These are phyloP conservation scores for Psittacara wagleri DNA, from an alignment of 2,113 vertebrate genomes.

Conservation along the genomic window DNA sequence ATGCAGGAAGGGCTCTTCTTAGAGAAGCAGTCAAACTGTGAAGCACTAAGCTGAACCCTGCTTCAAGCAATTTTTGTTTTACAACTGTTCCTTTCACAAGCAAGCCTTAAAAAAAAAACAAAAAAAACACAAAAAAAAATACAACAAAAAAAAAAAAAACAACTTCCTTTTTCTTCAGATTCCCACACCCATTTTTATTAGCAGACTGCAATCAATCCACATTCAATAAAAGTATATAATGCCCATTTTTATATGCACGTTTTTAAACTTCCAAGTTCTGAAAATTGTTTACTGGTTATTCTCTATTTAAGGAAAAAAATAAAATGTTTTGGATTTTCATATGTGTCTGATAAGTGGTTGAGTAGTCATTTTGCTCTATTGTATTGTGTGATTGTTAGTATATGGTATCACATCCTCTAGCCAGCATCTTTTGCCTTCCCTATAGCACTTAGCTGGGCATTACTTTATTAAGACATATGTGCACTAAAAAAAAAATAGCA, in stretches of 20 bases:
- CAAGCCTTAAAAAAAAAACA: constrained; percentile 86
- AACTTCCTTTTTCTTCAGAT: constrained; percentile 84
- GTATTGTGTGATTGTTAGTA: constrained; percentile 86
- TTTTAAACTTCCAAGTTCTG: constrained; percentile 90
- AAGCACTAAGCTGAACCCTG: constrained; percentile 88
- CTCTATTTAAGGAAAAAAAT: constrained; percentile 88
- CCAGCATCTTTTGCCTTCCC: constrained; percentile 86
- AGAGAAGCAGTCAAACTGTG: constrained; percentile 88
- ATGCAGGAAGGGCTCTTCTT: constrained; percentile 86
- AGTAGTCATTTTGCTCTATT: constrained; percentile 86
- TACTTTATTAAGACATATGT: constrained; percentile 96
- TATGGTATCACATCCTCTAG: constrained; percentile 83
- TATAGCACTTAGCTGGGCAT: constrained; percentile 96
- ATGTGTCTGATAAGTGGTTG: constrained; percentile 87
- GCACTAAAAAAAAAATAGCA: constrained; percentile 89
- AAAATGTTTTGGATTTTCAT: constrained; percentile 87
- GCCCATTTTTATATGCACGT: constrained; percentile 93
- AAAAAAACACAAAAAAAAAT: not conserved
- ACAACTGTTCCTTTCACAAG: constrained; percentile 89
- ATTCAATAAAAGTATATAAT: constrained; percentile 86
- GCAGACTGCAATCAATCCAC: constrained; percentile 85
- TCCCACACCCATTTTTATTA: constrained; percentile 88
- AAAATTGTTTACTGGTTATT: constrained; percentile 91
- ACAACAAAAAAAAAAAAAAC: constrained; percentile 49
- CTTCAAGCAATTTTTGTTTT: constrained; percentile 85